These are phyloP conservation scores for Sitodiplosis mosellana DNA, from an alignment of 1,140 invertebrate genomes.

Conservation along the genomic window DNA sequence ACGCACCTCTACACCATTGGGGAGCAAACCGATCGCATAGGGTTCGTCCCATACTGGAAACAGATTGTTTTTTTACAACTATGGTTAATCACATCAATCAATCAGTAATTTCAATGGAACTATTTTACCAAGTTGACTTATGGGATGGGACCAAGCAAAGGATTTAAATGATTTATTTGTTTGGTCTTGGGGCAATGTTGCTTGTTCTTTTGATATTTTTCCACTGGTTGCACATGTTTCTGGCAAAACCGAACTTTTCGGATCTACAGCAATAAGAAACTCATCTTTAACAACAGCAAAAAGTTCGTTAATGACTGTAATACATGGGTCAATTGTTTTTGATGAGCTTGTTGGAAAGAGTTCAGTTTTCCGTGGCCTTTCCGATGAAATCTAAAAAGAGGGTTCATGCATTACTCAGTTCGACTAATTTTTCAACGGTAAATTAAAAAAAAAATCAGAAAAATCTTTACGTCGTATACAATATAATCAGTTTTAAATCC, in stretches of 20 bases:
- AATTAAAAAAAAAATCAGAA: not conserved
- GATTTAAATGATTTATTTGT: slow-evolving; percentile 11
- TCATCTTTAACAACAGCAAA: slow-evolving; percentile 20
- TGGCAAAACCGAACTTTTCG: slow-evolving; percentile 3
- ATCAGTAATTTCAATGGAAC: too few relatives aligned
- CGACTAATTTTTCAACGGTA: not conserved
- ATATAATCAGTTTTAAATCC: slow-evolving; percentile 72
- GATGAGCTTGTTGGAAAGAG: slow-evolving; percentile 68
- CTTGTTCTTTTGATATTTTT: slow-evolving; percentile 5
- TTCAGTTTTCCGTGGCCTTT: slow-evolving; percentile 13
- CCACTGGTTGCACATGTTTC: not conserved
- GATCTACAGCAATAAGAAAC: slow-evolving; percentile 18
- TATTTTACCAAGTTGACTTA: slow-evolving; percentile 16
- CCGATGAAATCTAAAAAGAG: slow-evolving; percentile 6
- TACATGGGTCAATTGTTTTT: slow-evolving; percentile 62
- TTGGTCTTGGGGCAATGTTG: not conserved
- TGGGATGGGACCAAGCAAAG: slow-evolving; percentile 14
- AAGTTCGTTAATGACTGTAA: slow-evolving; percentile 35
- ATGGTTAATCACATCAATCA: too few relatives aligned
- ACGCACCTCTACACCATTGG: slow-evolving; percentile 64
- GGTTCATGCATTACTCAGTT: not conserved
- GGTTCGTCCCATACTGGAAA: slow-evolving; percentile 79
- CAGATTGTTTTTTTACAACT: too few relatives aligned
- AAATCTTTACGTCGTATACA: slow-evolving; percentile 52
- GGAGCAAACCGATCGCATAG: slow-evolving; percentile 66